Base-by-base conservation (phyloP, 2,888 invertebrate genomes). In the Lasioglossum figueresi region DNA sequence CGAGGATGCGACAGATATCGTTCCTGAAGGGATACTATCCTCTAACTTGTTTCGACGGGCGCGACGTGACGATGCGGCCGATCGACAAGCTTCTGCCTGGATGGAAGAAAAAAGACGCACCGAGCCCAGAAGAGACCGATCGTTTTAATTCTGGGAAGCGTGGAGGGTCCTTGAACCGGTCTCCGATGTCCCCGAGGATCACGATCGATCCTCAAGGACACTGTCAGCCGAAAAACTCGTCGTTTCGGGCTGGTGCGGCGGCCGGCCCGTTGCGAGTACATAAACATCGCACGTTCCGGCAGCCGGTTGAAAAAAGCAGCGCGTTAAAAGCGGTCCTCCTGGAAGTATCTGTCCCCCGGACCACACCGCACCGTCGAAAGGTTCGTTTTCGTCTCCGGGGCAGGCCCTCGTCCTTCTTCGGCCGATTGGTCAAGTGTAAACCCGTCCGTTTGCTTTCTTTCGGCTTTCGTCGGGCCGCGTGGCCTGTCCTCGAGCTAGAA, bases 141-240 rank as follows among this genome's bases (percentile, higher is more conserved):
- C 79, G 81, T 80, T 86, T 88, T 83, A 75, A 78, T 71, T 82
- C 75, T 75, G 79, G 80, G 83, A 85, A 81, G 72, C 77, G 27
- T 34, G 75, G 56, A 68, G 34, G 78, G 87, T 83, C 80, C 79
- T 83, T 85, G 85, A 88, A 87, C 88, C 63, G 72, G 34, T 6
- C 66, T n/a, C 66, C 76, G 59, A 76, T 82, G 76, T 76, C 73
- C 70, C 43, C 82, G 72, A 82, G 78, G 78, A 77, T 76, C 48
- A 52, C 86, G 80, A 82, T 86, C 85, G 88, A 82, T 87, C 80
- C 75, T 88, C 86, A 89, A 89, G 89, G 89, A 84, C 87, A 83
- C 79, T 79, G 76, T 52, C 74, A 74, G 79, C 80, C 85, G 82
- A 89, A 89, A 89, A 89, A 88, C 88, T 81, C 66, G 89, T 74